Percentiles rank a stretch among this genome's conserved stretches.
These are phyloP conservation scores for Caenorhabditis sulstoni DNA, from an alignment of 2,888 invertebrate species.

Conservation along the genomic window DNA sequence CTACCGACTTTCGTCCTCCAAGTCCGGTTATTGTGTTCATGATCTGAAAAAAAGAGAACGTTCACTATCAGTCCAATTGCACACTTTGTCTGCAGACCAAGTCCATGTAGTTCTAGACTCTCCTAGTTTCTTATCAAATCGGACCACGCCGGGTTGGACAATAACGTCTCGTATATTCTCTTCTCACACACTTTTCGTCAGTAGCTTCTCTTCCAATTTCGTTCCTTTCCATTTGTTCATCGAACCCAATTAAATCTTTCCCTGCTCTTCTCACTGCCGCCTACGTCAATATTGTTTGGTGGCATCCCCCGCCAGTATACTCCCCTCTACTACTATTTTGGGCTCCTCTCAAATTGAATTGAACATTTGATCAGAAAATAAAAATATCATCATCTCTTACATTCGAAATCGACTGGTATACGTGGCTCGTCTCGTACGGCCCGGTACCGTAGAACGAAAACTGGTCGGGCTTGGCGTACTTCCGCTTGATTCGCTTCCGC, in stretches of 20 bases:
- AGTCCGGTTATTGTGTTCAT: conserved; percentile 41
- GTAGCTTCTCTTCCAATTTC: background rate
- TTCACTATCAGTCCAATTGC: too few relatives aligned
- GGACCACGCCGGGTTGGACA: too few relatives aligned
- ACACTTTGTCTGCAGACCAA: too few relatives aligned
- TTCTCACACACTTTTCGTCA: too few relatives aligned
- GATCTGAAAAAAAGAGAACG: conserved; percentile 49
- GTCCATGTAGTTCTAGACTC: too few relatives aligned
- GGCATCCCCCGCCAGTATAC: background rate
- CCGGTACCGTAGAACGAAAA: conserved; percentile 79
- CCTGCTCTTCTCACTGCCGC: background rate
- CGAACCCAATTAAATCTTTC: conserved; percentile 8
- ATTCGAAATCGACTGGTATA: conserved; percentile 71
- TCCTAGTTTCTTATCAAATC: too few relatives aligned
- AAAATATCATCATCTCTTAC: conserved; percentile 32
- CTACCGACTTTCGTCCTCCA: conserved; percentile 36
- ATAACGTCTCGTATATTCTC: too few relatives aligned
- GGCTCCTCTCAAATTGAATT: conserved; percentile 15
- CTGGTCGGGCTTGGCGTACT: conserved; percentile 74
- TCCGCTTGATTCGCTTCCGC: conserved; percentile 76
- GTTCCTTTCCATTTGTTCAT: conserved; percentile 7
- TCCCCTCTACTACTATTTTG: conserved; percentile 18
- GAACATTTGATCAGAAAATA: background rate
- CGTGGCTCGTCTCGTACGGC: conserved; percentile 72
- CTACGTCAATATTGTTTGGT: conserved; percentile 36